A percentile compares a stretch with the other conserved stretches of the same genome.
phyloP scores from a whole-genome alignment of 2,113 vertebrate species.

The Bubo blakistoni region DNA sequence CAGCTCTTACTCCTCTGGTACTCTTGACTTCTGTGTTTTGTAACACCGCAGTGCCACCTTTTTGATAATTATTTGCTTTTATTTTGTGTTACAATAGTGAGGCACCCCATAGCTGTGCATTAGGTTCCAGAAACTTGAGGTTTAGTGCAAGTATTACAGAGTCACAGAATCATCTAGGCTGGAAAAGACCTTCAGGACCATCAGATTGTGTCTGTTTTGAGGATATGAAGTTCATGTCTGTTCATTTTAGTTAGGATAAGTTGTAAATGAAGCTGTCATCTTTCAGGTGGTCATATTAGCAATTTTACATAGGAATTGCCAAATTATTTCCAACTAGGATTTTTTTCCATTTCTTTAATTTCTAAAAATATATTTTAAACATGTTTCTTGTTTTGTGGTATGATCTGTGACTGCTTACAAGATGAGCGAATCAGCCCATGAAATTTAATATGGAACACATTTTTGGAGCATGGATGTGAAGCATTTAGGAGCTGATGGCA shows the following conservation, averaged over 20 bases:
- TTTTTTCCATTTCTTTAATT: neutral
- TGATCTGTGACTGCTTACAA: neutral
- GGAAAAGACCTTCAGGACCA: too few species aligned
- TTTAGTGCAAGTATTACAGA: neutral
- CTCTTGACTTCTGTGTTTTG: neutral
- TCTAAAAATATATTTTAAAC: neutral
- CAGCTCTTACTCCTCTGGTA: slow-evolving; percentile 91
- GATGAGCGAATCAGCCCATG: neutral
- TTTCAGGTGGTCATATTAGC: neutral
- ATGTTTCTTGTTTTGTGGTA: neutral
- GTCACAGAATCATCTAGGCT: too few species aligned
- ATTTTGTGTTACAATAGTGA: accelerated
- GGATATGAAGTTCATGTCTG: neutral
- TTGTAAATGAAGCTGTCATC: neutral
- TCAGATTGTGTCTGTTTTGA: neutral
- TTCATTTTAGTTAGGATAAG: neutral
- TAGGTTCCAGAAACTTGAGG: neutral
- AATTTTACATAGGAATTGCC: neutral
- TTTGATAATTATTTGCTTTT: neutral
- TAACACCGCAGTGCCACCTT: too few species aligned
- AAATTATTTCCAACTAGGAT: neutral
- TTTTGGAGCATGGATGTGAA: neutral
- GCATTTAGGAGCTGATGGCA: neutral
- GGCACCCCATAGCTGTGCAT: neutral
- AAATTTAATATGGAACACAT: neutral